phyloP scores from a whole-genome alignment of 2,113 vertebrate species.

The Gopherus evgoodei region DNA sequence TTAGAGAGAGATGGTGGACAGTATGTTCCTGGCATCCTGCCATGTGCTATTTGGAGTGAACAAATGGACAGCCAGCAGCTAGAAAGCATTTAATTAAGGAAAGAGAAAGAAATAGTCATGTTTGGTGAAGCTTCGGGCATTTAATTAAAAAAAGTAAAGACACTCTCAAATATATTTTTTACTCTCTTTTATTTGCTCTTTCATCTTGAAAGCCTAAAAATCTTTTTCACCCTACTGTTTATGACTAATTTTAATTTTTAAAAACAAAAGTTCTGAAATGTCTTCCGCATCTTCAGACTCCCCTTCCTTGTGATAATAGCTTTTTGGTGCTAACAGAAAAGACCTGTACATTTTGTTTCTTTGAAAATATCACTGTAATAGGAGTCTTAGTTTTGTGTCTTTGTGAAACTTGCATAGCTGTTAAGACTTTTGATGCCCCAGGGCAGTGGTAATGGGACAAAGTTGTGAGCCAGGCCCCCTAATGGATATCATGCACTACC shows the following conservation, averaged over 20 bases:
- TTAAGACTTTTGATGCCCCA: slow-evolving; percentile 17
- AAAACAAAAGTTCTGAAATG: slow-evolving; percentile 10
- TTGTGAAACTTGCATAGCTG: not conserved
- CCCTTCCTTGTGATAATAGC: not conserved
- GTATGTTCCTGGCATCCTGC: slow-evolving; percentile 39
- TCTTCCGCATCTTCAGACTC: not conserved
- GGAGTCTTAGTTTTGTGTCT: not conserved
- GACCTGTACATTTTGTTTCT: not conserved
- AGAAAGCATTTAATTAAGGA: slow-evolving; percentile 42
- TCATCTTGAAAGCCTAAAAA: not conserved
- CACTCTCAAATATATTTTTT: not conserved
- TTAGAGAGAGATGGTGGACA: slow-evolving; percentile 59
- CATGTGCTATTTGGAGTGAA: slow-evolving; percentile 30
- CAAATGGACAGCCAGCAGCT: slow-evolving; percentile 8
- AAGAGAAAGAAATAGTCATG: slow-evolving; percentile 43
- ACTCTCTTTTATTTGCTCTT: not conserved
- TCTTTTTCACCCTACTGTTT: not conserved
- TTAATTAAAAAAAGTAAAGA: slow-evolving; percentile 23
- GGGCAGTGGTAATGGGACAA: not conserved
- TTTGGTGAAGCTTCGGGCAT: slow-evolving; percentile 26
- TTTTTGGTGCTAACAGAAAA: slow-evolving; percentile 20
- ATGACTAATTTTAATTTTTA: slow-evolving; percentile 24
- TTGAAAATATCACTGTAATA: not conserved
- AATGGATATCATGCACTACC: not conserved
- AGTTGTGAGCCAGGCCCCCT: not conserved